Percentiles rank a stretch among this genome's conserved stretches.
Conservation (phyloP, 2,888 invertebrate genomes). For the Invenusta paracnida region DNA sequence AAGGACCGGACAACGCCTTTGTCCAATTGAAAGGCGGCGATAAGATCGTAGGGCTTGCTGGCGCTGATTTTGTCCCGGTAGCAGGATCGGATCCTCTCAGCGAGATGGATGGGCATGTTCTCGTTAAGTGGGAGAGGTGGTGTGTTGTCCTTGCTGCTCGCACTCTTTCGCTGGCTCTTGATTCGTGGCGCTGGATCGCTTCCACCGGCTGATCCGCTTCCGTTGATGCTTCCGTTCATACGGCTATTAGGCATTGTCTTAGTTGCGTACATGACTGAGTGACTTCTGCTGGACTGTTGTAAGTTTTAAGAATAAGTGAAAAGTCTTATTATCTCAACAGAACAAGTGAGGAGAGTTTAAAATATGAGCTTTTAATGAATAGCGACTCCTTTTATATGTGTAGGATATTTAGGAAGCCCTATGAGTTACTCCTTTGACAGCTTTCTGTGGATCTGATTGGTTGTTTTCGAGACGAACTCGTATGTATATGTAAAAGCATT, state of each 20-base stretch:
- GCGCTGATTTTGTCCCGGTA: conserved; percentile 10
- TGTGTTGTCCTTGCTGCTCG: background rate
- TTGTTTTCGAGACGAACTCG: too few species aligned
- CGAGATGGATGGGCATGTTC: conserved; percentile 1
- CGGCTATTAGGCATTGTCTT: background rate
- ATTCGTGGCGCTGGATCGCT: background rate
- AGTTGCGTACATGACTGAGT: background rate
- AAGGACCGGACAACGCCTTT: conserved; percentile 37
- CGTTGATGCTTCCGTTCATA: background rate
- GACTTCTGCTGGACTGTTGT: too few species aligned
- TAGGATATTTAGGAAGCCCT: too few species aligned
- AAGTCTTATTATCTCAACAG: too few species aligned
- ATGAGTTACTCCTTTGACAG: too few species aligned
- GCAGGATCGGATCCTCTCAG: background rate
- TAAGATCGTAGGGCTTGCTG: conserved; percentile 36
- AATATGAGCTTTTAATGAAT: too few species aligned
- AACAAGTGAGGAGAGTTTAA: too few species aligned
- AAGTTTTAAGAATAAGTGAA: too few species aligned
- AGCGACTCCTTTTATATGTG: too few species aligned
- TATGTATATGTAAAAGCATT: too few species aligned
- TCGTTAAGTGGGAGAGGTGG: background rate
- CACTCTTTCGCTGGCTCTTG: background rate
- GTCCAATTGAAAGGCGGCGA: conserved; percentile 38
- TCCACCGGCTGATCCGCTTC: background rate
- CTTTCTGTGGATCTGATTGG: too few species aligned